phyloP scores from a whole-genome alignment of 2,888 invertebrate species.

The Unio delphinus region DNA sequence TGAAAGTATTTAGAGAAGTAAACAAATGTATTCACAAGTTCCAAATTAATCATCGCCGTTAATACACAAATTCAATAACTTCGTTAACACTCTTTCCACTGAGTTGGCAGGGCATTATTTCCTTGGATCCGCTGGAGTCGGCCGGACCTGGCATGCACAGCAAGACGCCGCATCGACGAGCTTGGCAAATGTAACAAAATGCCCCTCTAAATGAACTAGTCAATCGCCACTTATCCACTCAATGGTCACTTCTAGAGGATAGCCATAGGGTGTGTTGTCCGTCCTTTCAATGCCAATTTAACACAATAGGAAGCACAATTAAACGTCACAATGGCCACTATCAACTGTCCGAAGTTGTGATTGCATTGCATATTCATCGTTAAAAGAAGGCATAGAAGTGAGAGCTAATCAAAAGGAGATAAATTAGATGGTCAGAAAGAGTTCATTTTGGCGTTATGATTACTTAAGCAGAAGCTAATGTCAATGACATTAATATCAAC shows the following conservation, averaged over 20 bases:
- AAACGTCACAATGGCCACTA: constrained; percentile 38
- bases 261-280: constrained; percentile 28
- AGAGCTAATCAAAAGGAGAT: constrained; percentile 39
- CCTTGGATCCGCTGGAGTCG: no score
- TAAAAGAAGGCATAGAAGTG: constrained; percentile 30
- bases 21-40: background rate
- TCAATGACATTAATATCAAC: no score
- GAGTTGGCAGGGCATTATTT: no score
- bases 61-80: no score
- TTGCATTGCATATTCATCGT: constrained; percentile 29
- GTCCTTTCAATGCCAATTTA: constrained; percentile 44
- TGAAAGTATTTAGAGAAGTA: no score
- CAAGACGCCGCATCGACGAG: no score
- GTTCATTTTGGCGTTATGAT: constrained; percentile 13
- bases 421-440: constrained; percentile 34
- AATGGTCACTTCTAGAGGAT: constrained; percentile 15
- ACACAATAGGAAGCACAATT: constrained; percentile 45
- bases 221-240: constrained; percentile 24
- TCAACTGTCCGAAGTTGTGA: constrained; percentile 30
- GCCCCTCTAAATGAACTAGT: constrained; percentile 20
- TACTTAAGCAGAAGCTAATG: background rate
- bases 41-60: background rate
- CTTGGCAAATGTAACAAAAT: constrained; percentile 17
- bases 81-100: no score
- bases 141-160: no score